Conservation (phyloP, 1,140 invertebrate genomes). For the Lysiphlebus fabarum region DNA sequence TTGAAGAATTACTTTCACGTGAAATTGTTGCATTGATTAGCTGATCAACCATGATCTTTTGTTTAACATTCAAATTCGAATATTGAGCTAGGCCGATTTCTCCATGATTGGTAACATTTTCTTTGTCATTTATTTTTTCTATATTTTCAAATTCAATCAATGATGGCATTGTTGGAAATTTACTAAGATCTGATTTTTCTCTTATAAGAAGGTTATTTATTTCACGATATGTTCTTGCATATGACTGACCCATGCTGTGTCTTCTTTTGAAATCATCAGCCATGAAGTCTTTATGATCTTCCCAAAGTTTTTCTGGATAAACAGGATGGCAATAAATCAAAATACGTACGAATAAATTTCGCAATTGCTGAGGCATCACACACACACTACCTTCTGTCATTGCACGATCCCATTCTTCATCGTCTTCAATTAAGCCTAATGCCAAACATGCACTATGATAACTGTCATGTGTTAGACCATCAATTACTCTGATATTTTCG, state of each 20-base stretch:
- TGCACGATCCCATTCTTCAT: too few relatives aligned
- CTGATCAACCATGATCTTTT: slow-evolving; percentile 14
- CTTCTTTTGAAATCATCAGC: slow-evolving; percentile 15
- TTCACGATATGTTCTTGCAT: slow-evolving; percentile 12
- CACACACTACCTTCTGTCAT: slow-evolving; percentile 16
- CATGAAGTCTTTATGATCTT: slow-evolving; percentile 17
- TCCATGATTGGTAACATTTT: not conserved
- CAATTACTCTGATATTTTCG: too few relatives aligned
- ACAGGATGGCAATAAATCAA: slow-evolving; percentile 18
- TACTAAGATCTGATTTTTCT: slow-evolving; percentile 12
- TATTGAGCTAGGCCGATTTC: slow-evolving; percentile 14
- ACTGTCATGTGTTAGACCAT: too few relatives aligned
- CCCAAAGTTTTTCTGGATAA: slow-evolving; percentile 19
- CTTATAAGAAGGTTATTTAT: slow-evolving; percentile 13
- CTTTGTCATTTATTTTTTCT: not conserved
- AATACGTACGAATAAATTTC: slow-evolving; percentile 19
- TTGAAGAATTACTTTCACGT: not conserved
- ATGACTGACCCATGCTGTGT: not conserved
- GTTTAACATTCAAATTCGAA: slow-evolving; percentile 14
- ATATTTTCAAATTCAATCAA: slow-evolving; percentile 2
- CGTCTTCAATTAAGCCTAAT: too few relatives aligned
- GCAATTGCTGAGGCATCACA: slow-evolving; percentile 21
- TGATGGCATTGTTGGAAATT: slow-evolving; percentile 4
- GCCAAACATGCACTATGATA: too few relatives aligned
- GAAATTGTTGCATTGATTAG: not conserved